Evolutionary conservation across 2,797 vertebrate species (phyloP), one percentile per base, ranked within the genome.

Genomic region (Acanthurus tractus): DNA sequence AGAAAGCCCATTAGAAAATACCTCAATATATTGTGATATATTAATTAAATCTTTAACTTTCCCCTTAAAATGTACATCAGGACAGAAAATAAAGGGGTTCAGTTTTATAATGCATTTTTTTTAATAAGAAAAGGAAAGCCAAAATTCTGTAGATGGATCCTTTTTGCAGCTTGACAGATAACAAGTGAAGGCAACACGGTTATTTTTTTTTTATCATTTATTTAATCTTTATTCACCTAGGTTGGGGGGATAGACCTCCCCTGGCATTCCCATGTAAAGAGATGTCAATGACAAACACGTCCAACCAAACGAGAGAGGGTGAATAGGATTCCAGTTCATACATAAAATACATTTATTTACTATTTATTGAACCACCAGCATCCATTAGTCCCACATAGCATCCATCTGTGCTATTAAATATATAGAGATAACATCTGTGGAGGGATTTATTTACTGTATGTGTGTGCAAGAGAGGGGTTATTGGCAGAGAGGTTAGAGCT

Each of bases 331-430:
- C 76, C 88, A 93, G 89, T 95, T 88, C 93, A 93, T 95, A 95
- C 95, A 94, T 96, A 96, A 96, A 96, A 96, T 96, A 96, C 95
- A 96, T 95, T 92, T 95, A 95, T 95, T 94, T 93, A 95, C 93
- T 94, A 89, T 91, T 91, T 89, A 80, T 89, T 83, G 89, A 91
- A 92, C 90, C 86, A 87, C 86, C 90, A 76, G 91, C 83, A 91
- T 95, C 84, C 91, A 83, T 89, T 71, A 84, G 88, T 91, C 89
- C 93, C 94, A 93, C 90, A 93, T 88, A 94, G 94, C 89, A 88
- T 90, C 93, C 88, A 76, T 92, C 94, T 95, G 95, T 93, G 92
- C 94, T 96, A 94, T 93, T 95, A 94, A 94, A 95, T 95, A 95
- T 94, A 95, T 90, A 94, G 86, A 94, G 94, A 93, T 94, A 93